Conservation (phyloP, 1,140 invertebrate genomes). For the Aphelenchoides fujianensis region DNA sequence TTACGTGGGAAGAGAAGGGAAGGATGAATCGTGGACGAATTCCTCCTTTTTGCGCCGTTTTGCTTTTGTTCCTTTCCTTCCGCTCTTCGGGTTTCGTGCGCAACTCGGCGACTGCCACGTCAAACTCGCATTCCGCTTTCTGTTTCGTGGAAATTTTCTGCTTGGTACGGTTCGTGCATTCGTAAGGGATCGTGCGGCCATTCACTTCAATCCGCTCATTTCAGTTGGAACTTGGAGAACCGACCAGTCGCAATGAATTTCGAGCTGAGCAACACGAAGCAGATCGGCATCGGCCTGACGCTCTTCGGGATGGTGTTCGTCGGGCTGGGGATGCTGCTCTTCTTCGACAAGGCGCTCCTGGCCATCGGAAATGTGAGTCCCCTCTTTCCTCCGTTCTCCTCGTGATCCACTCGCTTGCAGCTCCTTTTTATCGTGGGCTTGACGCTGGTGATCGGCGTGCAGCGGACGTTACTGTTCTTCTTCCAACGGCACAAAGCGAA, state of each 20-base stretch:
- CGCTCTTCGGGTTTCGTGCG: not conserved
- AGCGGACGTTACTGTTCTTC: conserved; percentile 92
- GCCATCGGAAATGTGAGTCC: conserved; percentile 93
- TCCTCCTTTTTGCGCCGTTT: not conserved
- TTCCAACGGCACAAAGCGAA: conserved; percentile 95
- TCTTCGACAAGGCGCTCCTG: conserved; percentile 95
- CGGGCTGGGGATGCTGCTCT: conserved; percentile 84
- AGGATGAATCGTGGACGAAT: no score
- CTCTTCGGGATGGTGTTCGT: conserved; percentile 93
- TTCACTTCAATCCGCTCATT: not conserved
- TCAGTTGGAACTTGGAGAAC: not conserved
- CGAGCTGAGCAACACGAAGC: conserved; percentile 58
- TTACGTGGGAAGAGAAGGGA: no score
- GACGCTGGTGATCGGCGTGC: conserved; percentile 89
- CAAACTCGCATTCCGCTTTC: no score
- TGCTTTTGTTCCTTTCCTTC: not conserved
- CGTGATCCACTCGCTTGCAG: conserved; percentile 66
- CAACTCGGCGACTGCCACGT: not conserved
- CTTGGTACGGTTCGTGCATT: no score
- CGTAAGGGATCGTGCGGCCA: not conserved
- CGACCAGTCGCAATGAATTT: conserved; percentile 49
- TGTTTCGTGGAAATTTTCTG: no score
- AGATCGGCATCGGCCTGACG: conserved; percentile 93
- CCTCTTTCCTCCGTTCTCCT: not conserved
- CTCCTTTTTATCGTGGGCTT: conserved; percentile 91